phyloP scores from a whole-genome alignment of 2,113 vertebrate genomes.

The Pseudorectes ferrugineus region DNA sequence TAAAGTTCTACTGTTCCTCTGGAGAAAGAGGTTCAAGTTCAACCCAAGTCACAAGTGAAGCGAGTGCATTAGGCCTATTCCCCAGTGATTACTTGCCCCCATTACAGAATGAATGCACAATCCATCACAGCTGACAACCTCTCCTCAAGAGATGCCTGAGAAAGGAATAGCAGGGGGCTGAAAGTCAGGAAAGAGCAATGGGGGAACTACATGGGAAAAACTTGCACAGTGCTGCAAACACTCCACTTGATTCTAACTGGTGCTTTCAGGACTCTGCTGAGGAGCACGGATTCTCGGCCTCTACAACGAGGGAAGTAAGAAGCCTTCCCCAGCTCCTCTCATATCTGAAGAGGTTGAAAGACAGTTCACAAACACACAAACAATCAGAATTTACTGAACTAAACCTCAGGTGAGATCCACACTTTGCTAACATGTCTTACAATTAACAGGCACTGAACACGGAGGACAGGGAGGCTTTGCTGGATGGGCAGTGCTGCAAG shows the following conservation, averaged over 20 bases:
- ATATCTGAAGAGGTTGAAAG: neutral
- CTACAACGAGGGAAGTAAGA: neutral
- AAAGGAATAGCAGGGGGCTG: slow-evolving; percentile 15
- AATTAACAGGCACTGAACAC: neutral
- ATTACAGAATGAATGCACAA: slow-evolving; percentile 45
- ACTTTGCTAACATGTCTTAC: neutral
- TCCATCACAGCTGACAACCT: slow-evolving; percentile 67
- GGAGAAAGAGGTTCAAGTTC: slow-evolving; percentile 14
- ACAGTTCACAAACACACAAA: neutral
- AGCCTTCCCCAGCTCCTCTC: neutral
- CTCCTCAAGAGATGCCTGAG: slow-evolving; percentile 11
- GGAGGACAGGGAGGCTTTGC: neutral
- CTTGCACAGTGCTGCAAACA: neutral
- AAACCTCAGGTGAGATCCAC: neutral
- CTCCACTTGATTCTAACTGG: neutral
- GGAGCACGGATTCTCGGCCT: accelerated
- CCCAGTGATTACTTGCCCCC: neutral
- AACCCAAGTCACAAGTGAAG: slow-evolving; percentile 48
- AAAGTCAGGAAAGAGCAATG: slow-evolving; percentile 15
- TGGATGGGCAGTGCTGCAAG: accelerated
- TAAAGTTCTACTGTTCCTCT: neutral
- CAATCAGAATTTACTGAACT: neutral
- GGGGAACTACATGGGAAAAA: neutral
- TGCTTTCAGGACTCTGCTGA: neutral
- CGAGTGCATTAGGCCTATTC: slow-evolving; percentile 20